A percentile compares a stretch with the other conserved stretches of the same genome.
These are phyloP conservation scores for Tinamus major DNA, from an alignment of 2,797 vertebrate genomes.

Conservation along the genomic window DNA sequence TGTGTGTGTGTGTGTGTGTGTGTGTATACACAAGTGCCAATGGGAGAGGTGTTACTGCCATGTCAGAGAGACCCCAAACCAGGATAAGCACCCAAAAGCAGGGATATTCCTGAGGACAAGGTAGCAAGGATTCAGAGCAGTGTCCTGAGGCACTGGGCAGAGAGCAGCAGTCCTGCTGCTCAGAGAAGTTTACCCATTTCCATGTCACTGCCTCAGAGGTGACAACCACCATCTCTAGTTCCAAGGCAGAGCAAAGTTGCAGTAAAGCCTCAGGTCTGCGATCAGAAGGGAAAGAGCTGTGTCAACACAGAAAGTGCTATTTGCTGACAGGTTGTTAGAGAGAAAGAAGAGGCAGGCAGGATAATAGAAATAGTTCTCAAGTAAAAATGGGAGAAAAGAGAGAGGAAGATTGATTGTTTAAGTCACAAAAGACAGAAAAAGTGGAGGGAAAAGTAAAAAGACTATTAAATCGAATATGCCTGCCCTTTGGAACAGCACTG, in stretches of 20 bases:
- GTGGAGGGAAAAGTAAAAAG: constrained; percentile 34
- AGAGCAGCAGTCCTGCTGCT: neutral
- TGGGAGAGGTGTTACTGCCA: neutral
- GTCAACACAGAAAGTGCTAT: constrained; percentile 26
- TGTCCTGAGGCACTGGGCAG: rapidly evolving
- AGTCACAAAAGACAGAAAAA: constrained; percentile 50
- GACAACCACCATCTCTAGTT: neutral
- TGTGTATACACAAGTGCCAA: neutral
- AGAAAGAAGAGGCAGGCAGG: neutral
- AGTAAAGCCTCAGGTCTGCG: neutral
- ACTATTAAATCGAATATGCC: neutral
- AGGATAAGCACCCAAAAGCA: rapidly evolving
- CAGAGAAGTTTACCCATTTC: neutral
- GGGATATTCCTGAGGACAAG: neutral
- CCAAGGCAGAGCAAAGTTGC: neutral
- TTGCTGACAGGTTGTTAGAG: constrained; percentile 32
- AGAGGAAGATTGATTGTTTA: constrained; percentile 46
- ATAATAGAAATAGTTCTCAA: constrained; percentile 37
- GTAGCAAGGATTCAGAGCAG: neutral
- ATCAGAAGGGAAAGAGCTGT: constrained; percentile 21
- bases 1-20: neutral
- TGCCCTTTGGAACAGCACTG: constrained; percentile 32
- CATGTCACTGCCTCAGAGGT: neutral
- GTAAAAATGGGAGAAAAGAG: constrained; percentile 34
- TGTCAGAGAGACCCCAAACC: neutral